phyloP scores from a whole-genome alignment of 2,888 invertebrate genomes.

The Synanthedon vespiformis region DNA sequence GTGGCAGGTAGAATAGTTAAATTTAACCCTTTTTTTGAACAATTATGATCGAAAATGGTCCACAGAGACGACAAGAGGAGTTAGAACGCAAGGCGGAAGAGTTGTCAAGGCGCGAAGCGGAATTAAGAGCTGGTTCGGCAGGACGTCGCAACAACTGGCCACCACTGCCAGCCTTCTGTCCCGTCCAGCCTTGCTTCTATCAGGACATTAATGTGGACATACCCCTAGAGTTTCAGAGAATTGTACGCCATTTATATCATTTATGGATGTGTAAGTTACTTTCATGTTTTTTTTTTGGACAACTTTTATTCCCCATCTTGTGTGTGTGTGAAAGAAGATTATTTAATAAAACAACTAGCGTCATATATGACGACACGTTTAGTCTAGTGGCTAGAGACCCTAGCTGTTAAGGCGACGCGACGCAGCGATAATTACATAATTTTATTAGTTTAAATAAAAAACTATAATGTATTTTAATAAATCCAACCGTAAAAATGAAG shows the following conservation, averaged over 20 bases:
- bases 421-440: too few relatives aligned
- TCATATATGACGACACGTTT: too few relatives aligned
- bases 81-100: conserved; percentile 93
- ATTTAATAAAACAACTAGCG: too few relatives aligned
- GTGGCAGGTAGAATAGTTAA: background rate
- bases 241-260: conserved; percentile 94
- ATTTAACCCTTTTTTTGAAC: background rate
- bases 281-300: background rate
- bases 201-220: conserved; percentile 99
- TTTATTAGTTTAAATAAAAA: too few relatives aligned
- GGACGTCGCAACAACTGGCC: conserved; percentile 97
- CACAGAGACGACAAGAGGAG: conserved; percentile 88
- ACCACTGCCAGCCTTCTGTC: conserved; percentile 92
- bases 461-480: too few relatives aligned
- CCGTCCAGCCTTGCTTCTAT: conserved; percentile 98
- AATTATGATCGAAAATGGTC: conserved; percentile 14
- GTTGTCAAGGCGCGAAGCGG: conserved; percentile 88
- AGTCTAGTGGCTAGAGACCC: too few relatives aligned
- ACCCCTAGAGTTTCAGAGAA: conserved; percentile 95
- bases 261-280: conserved; percentile 93
- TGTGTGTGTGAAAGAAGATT: too few relatives aligned
- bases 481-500: too few relatives aligned
- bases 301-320: too few relatives aligned
- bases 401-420: too few relatives aligned
- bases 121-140: conserved; percentile 75